Percentiles rank a stretch among this genome's conserved stretches.
phyloP scores from a whole-genome alignment of 2,113 vertebrate species.

The Puma concolor region DNA sequence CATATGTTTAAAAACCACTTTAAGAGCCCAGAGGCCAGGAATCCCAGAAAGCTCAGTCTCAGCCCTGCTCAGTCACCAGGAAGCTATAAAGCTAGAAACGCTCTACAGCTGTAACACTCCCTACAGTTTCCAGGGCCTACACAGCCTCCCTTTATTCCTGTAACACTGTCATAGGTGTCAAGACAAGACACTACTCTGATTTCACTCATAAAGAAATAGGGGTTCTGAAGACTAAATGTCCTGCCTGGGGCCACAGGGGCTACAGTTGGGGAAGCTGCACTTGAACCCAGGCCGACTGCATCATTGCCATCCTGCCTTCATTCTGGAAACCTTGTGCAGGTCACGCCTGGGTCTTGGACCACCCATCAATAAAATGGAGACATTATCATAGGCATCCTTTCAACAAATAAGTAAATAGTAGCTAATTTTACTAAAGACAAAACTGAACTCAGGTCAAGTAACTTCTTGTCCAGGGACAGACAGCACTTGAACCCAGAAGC shows the following conservation, averaged over 20 bases:
- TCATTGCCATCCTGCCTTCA: neutral
- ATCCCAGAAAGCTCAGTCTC: neutral
- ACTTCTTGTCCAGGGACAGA: neutral
- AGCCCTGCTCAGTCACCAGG: neutral
- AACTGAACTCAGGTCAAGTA: neutral
- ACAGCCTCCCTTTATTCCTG: neutral
- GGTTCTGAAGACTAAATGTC: neutral
- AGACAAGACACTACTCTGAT: neutral
- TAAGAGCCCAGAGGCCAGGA: neutral
- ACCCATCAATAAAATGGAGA: neutral
- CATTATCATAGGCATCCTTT: neutral
- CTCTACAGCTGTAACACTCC: neutral
- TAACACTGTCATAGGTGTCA: neutral
- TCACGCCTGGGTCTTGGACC: neutral
- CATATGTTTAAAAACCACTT: neutral
- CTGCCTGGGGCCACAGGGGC: neutral
- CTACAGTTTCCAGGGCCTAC: neutral
- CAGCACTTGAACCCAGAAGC: neutral
- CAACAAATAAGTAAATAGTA: neutral
- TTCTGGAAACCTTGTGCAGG: neutral
- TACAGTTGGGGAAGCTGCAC: neutral
- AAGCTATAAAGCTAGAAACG: neutral
- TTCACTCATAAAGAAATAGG: neutral
- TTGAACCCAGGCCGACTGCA: neutral
- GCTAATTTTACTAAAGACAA: neutral